Base-by-base conservation (phyloP, 2,113 vertebrate species). In the Apteryx mantelli region DNA sequence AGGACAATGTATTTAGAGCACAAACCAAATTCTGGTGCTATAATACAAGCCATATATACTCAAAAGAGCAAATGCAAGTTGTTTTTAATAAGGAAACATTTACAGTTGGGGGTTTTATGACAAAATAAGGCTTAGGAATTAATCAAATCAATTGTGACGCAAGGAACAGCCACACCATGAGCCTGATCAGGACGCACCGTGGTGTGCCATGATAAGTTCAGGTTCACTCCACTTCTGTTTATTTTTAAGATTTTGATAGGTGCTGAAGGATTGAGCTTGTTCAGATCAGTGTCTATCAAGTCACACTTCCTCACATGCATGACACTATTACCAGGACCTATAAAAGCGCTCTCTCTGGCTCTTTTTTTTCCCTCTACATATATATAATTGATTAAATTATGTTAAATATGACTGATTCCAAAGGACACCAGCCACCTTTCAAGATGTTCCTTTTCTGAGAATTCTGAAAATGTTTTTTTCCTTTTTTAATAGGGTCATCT, bases 51-150 rank as follows among this genome's bases (percentile, higher is more conserved):
- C 52, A n/a, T 6, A 1, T 76, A 89, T 32, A 40, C 48, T 77
- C 50, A 26, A 34, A 89, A 86, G 44, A 84, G 42, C 14, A 94
- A 86, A 76, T 92, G 69, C 48, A 96, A 69, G 63, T 92, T 88
- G 11, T 25, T 80, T 94, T 96, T 94, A 89, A 75, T 58, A 52
- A 6, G 42, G 53, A 80, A 96, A 91, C 44, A 38, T 71, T 1
- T 18, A 71, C 38, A 46, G 94, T 70, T 77, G 25, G 60, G 85
- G 22, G 60, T 74, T 82, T 82, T n/a, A 82, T 84, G 61, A 71
- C 20, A 86, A 89, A 88, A 75, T 13, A 92, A 74, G 79, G 21
- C 12, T 81, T 61, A 76, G 48, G 50, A 95, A 76, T 63, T 73
- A 91, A 88, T 13, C 30, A 65, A 83, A 66, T 79, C 60, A 69